A percentile compares a stretch with the other conserved stretches of the same genome.
Conservation (phyloP, 2,797 vertebrate species). For the Gallirallus australis region DNA sequence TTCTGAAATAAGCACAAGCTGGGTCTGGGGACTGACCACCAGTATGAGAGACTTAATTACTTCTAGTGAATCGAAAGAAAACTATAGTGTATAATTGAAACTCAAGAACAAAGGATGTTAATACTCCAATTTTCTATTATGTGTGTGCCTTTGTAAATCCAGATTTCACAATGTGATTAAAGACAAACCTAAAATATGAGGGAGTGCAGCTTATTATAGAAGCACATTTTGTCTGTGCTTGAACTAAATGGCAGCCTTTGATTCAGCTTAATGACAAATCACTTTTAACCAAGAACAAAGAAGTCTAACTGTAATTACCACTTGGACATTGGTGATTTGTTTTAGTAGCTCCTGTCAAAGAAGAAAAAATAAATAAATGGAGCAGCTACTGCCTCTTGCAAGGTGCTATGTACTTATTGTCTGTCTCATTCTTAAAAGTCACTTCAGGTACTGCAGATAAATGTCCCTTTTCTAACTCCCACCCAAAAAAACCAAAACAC, state of each 20-base stretch:
- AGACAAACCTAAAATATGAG: conserved; percentile 32
- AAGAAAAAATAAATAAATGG: background rate
- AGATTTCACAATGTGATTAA: conserved; percentile 49
- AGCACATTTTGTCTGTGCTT: conserved; percentile 15
- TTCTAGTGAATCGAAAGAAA: background rate
- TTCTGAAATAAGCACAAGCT: background rate
- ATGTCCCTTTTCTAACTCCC: background rate
- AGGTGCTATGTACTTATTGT: background rate
- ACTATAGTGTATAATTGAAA: conserved; percentile 3
- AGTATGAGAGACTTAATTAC: background rate
- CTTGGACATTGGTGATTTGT: conserved; percentile 7
- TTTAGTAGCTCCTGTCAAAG: conserved; percentile 20
- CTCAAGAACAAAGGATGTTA: conserved; percentile 20
- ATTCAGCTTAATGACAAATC: conserved; percentile 58
- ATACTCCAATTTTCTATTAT: conserved; percentile 4
- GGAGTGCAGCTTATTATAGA: conserved; percentile 1
- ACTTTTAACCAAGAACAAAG: conserved; percentile 52
- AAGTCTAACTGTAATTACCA: conserved; percentile 32
- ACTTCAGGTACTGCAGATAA: background rate
- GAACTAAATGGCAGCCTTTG: conserved; percentile 43
- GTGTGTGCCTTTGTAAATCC: conserved; percentile 13
- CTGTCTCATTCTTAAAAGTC: background rate
- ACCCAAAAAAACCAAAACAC: background rate
- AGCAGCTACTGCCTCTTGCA: background rate
- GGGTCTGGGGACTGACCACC: background rate